Base-by-base conservation (phyloP, 2,113 vertebrate genomes). In the Psephotus haematonotus region DNA sequence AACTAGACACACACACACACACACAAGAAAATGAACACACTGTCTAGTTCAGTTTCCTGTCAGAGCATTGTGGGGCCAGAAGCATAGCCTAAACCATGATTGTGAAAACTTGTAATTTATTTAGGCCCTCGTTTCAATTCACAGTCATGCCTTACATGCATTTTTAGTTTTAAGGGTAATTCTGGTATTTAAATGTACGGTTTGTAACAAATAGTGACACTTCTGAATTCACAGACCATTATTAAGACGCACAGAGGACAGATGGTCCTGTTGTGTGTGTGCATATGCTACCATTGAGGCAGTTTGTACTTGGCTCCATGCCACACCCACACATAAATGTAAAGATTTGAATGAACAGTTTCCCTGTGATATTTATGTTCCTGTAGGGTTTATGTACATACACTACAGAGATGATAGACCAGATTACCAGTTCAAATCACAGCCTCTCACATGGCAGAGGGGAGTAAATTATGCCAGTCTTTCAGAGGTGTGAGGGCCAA, bases 1-100 rank as follows among this genome's bases (percentile, higher is more conserved):
- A 98, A 99, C 98, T 93, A 82, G 91, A 96, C 83, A 93, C 96
- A 97, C 94, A 93, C 96, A 97, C 94, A 98, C 86, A 93, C 96
- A 96, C 79, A 96, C 44, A 92, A 82, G 75, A 84, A 79, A 84
- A 71, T 7, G 24, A 68, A 97, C 97, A 98, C 98, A 97, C 96
- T 98, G 96, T 97, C 96, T 97, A 92, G 95, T 97, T 96, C 63
- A 76, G 88, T 97, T 97, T 92, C 95, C 92, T 91, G 92, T 97
- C 80, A 97, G 92, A 97, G 90, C 43, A 93, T 41, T 95, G 47
- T 83, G 19, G 17, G 65, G 88, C 86, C 94, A 87, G 92, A 95
- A 97, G 82, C 88, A 96, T 74, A 96, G 97, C 96, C 96, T 76
- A 98, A 97, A 98, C 81, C 81, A 91, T 80, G 96, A 98, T 98